phyloP scores from a whole-genome alignment of 1,140 invertebrate genomes.

The Pseudachorutes palmiensis region DNA sequence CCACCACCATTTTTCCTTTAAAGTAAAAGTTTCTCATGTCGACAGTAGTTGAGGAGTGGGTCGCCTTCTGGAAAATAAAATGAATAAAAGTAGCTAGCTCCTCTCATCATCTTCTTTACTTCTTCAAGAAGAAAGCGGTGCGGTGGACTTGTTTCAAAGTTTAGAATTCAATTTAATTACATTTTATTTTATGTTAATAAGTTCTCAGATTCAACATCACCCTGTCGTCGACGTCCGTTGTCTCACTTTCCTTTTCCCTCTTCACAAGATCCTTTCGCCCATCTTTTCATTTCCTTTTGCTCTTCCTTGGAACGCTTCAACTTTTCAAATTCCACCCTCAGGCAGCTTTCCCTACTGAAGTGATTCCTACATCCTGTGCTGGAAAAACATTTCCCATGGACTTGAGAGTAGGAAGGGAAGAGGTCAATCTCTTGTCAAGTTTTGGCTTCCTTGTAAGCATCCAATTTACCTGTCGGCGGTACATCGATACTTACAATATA shows the following conservation, averaged over 20 bases:
- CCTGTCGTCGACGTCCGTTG: not conserved
- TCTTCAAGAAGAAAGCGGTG: no score
- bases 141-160: no score
- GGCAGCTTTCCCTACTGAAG: not conserved
- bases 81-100: no score
- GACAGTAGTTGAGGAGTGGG: no score
- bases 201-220: not conserved
- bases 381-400: no score
- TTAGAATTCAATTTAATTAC: slow-evolving; percentile 5
- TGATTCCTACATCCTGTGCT: not conserved
- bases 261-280: not conserved
- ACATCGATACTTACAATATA: not conserved
- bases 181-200: slow-evolving; percentile 11
- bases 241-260: not conserved
- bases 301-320: not conserved
- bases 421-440: not conserved
- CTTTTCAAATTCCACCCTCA: not conserved
- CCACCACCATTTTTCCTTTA: not conserved
- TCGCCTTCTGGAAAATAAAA: no score
- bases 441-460: not conserved
- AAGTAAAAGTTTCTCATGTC: slow-evolving; percentile 3
- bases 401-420: not conserved
- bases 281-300: not conserved
- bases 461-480: not conserved
- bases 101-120: no score